Evolutionary conservation across 2,113 vertebrate genomes (phyloP), one percentile per base, ranked within the genome.

Genomic region (Gadus macrocephalus): DNA sequence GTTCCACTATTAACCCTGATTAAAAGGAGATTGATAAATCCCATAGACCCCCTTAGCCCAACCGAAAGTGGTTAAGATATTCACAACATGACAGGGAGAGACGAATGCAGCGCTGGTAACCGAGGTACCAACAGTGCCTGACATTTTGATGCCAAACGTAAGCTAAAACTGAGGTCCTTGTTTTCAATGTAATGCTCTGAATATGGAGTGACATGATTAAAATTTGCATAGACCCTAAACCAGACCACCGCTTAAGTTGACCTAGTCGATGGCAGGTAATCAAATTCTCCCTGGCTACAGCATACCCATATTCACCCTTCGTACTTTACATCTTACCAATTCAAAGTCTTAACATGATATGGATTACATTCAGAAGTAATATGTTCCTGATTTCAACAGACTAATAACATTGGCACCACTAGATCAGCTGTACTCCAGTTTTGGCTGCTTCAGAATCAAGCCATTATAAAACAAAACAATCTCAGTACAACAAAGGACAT

Each of bases 141-240:
- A 72, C 79, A 81, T 7, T 84, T 81, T 60, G 67, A 84, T 76
- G 81, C 83, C 78, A 78, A 81, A 74, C 81, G 82, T 86, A 86
- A 75, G 74, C 84, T 83, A 74, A 80, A 77, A 65, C 70, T 81
- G 86, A 88, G 86, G 81, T 84, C 81, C 67, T 84, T 17, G 0
- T 82, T 70, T 38, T 69, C 64, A 64, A 86, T 80, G 81, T 64
- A 78, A 1, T 11, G 80, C 77, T 77, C 42, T 83, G 72, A 78
- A 58, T 78, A 77, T 56, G 82, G 70, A 74, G 83, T 70, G 65
- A 85, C 74, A 76, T 62, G 65, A 78, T 82, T 82, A 86, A 12
- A 81, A 80, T 86, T 89, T 90, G 87, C 89, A 90, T 89, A 90
- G 87, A 89, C 85, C 86, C 83, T 78, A 80, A 83, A 76, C 77